These are phyloP conservation scores for Drosophila kuntzei DNA, from an alignment of 2,888 invertebrate genomes.

Conservation along the genomic window DNA sequence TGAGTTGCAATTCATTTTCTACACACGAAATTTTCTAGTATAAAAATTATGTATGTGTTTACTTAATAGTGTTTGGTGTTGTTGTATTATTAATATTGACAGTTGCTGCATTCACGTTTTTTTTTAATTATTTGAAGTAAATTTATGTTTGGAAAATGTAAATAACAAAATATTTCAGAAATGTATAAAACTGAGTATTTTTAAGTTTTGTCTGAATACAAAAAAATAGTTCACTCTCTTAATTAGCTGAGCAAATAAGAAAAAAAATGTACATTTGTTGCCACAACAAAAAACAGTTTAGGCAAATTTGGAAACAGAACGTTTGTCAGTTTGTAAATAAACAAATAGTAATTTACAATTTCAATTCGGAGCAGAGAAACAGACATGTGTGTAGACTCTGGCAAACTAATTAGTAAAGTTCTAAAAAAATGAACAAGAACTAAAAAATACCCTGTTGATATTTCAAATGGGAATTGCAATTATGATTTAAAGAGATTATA, in stretches of 20 bases:
- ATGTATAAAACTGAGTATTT: no score
- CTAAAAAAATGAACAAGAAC: constrained; percentile 3
- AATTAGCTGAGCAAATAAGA: constrained; percentile 31
- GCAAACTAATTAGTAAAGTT: constrained; percentile 52
- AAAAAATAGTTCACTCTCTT: background rate
- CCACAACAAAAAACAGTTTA: constrained; percentile 18
- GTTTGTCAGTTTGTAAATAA: constrained; percentile 75
- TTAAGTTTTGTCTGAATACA: background rate
- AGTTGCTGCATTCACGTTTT: constrained; percentile 39
- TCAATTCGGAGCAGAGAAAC: constrained; percentile 34
- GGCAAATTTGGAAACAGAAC: constrained; percentile 33
- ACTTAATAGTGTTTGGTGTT: background rate
- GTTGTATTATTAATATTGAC: constrained; percentile 14
- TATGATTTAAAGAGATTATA: background rate
- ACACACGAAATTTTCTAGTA: constrained; percentile 4
- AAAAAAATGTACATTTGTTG: constrained; percentile 12
- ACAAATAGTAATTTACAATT: constrained; percentile 58
- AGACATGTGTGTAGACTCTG: constrained; percentile 30
- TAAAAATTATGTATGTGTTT: constrained; percentile 13
- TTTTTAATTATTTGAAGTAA: background rate
- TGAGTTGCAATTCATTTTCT: constrained; percentile 30
- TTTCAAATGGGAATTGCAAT: background rate
- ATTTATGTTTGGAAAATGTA: background rate
- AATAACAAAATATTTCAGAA: background rate
- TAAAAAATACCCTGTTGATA: background rate